A percentile compares a stretch with the other conserved stretches of the same genome.
phyloP scores from a whole-genome alignment of 2,113 vertebrate genomes.

The Todiramphus saurophagus region DNA sequence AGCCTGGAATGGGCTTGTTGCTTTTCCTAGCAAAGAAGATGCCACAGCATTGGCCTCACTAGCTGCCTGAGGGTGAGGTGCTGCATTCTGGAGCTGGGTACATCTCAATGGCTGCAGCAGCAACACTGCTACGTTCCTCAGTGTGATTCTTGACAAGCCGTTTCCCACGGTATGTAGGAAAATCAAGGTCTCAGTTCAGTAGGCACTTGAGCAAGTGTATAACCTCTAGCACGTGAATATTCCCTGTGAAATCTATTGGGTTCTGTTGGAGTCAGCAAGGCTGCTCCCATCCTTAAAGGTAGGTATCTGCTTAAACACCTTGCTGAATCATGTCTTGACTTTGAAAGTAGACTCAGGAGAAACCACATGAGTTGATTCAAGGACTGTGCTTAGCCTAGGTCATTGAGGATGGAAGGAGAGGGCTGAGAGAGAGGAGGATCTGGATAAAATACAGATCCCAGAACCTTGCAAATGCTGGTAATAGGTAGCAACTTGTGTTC shows the following conservation, averaged over 20 bases:
- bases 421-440: background rate
- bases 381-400: slow-evolving; percentile 18
- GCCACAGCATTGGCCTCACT: background rate
- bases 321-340: slow-evolving; percentile 66
- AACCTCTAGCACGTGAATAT: slow-evolving; percentile 60
- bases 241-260: slow-evolving; percentile 37
- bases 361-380: slow-evolving; percentile 57
- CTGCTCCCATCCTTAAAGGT: slow-evolving; percentile 60
- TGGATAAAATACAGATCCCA: background rate
- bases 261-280: slow-evolving; percentile 60
- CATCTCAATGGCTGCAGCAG: background rate
- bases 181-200: slow-evolving; percentile 11
- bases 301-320: slow-evolving; percentile 50
- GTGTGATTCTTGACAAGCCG: background rate
- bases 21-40: background rate
- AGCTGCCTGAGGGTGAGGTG: background rate
- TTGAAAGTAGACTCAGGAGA: slow-evolving; percentile 36
- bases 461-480: background rate
- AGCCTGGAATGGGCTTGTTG: background rate
- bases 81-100: background rate
- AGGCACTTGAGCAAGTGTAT: background rate
- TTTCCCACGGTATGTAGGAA: slow-evolving; percentile 15
- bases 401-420: background rate
- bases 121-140: background rate
- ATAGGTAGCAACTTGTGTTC: background rate